phyloP scores from a whole-genome alignment of 2,888 invertebrate genomes.

The Meteorus cinctellus region DNA sequence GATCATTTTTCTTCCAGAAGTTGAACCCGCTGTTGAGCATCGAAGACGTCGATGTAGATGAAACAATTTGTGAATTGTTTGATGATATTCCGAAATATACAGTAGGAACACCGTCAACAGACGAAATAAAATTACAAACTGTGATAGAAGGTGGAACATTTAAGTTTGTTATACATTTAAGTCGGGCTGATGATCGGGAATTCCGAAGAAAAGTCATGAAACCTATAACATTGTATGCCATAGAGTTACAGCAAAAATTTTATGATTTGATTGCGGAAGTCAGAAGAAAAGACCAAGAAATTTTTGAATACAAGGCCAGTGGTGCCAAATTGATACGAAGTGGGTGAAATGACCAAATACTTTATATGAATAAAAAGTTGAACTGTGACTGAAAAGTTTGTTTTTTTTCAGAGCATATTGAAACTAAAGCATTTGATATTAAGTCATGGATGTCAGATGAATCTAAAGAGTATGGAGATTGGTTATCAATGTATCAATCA shows the following conservation, averaged over 20 bases:
- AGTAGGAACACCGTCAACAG: constrained; percentile 47
- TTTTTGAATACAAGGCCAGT: constrained; percentile 65
- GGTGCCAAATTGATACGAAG: constrained; percentile 65
- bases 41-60: constrained; percentile 53
- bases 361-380: background rate
- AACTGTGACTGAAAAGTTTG: background rate
- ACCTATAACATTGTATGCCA: constrained; percentile 58
- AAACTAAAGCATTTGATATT: constrained; percentile 60
- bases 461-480: background rate
- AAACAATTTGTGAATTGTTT: constrained; percentile 57
- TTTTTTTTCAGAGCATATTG: constrained; percentile 60
- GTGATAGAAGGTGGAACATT: constrained; percentile 59
- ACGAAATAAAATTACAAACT: constrained; percentile 57
- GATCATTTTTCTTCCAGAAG: constrained; percentile 51
- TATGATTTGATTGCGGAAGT: constrained; percentile 59
- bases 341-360: constrained; percentile 49
- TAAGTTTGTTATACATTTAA: constrained; percentile 61
- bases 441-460: constrained; percentile 52
- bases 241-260: constrained; percentile 58
- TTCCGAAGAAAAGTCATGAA: constrained; percentile 62
- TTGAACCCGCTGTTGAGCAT: constrained; percentile 63
- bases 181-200: constrained; percentile 53
- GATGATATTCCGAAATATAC: constrained; percentile 57
- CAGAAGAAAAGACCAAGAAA: constrained; percentile 66
- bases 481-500: background rate